phyloP scores from a whole-genome alignment of 2,888 invertebrate species.

The Ptilodon capucinus region DNA sequence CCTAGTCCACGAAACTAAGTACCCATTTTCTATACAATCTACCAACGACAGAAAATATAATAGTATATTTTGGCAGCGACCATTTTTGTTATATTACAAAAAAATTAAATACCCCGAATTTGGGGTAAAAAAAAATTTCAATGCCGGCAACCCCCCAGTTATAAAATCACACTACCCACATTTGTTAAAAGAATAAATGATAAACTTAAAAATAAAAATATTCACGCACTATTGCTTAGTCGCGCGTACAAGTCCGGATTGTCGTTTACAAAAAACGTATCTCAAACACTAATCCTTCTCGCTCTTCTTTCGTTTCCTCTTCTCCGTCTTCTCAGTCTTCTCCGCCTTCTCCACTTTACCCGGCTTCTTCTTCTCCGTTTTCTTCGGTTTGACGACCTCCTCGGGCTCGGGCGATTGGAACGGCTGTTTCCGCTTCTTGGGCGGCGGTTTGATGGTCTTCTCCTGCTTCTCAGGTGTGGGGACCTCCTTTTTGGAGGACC shows the following conservation, averaged over 20 bases:
- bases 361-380: conserved; percentile 50
- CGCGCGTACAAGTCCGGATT: conserved; percentile 19
- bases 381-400: conserved; percentile 46
- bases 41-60: no score
- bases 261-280: conserved; percentile 62
- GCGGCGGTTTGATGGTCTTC: conserved; percentile 58
- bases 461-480: conserved; percentile 42
- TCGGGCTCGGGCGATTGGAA: conserved; percentile 52
- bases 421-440: conserved; percentile 61
- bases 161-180: conserved; percentile 15
- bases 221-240: conserved; percentile 6
- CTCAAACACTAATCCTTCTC: conserved; percentile 77
- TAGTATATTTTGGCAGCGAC: no score
- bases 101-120: no score
- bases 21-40: no score
- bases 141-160: no score
- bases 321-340: conserved; percentile 43
- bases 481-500: conserved; percentile 63
- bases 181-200: neutral
- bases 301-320: conserved; percentile 58
- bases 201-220: conserved; percentile 10
- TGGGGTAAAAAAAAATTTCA: no score
- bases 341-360: no score
- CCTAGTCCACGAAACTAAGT: no score
- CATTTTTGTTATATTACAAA: no score